These are phyloP conservation scores for Morelia viridis DNA, from an alignment of 2,797 vertebrate genomes.

Conservation along the genomic window DNA sequence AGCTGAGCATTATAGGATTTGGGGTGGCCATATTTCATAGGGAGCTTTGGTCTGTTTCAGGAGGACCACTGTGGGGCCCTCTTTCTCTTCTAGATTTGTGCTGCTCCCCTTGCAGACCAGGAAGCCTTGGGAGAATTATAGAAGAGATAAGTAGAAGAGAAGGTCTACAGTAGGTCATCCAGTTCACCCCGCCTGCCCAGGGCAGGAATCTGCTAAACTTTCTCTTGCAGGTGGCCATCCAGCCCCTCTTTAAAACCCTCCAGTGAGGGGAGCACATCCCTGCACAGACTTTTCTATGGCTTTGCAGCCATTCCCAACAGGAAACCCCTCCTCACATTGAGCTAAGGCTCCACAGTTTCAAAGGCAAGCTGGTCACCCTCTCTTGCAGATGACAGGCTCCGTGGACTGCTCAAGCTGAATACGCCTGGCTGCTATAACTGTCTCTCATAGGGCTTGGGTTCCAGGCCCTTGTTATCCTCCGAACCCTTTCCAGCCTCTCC, in stretches of 20 bases:
- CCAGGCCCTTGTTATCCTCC: background rate
- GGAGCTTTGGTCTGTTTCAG: background rate
- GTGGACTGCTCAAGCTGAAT: background rate
- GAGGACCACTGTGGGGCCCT: background rate
- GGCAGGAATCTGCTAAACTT: background rate
- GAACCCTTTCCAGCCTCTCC: background rate
- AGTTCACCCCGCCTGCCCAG: background rate
- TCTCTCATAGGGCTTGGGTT: background rate
- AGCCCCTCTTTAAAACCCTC: background rate
- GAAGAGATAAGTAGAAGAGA: background rate
- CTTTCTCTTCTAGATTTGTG: background rate
- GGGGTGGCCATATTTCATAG: conserved; percentile 2
- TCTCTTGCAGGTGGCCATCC: background rate
- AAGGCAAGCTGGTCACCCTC: background rate
- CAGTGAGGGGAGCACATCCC: background rate
- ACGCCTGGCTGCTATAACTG: background rate
- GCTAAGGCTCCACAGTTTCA: background rate
- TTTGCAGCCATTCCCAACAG: background rate
- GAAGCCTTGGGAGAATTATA: background rate
- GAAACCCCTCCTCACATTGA: background rate
- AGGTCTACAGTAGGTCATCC: background rate
- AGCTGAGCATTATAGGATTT: conserved; percentile 30
- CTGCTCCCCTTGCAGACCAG: background rate
- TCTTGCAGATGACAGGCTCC: background rate
- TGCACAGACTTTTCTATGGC: background rate